Evolutionary conservation across 2,888 invertebrate genomes (phyloP).

Genomic region (Resseliella maxima): DNA sequence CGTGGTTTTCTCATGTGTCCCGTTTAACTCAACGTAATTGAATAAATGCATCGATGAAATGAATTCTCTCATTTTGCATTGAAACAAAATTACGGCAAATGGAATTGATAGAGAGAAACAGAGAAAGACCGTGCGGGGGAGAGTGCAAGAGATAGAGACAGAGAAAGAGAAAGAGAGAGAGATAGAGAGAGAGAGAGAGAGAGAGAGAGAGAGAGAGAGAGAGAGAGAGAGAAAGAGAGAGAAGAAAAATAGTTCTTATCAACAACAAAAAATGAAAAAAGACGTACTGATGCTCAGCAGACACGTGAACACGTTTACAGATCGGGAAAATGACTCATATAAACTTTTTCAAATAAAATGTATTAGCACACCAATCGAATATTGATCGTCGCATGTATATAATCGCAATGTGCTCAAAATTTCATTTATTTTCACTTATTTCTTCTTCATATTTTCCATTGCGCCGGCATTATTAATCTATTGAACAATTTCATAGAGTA

Average conservation of each 20-base stretch:
- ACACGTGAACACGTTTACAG: conserved; percentile 1
- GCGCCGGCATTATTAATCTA: neutral
- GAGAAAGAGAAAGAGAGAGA: neutral
- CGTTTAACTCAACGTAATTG: conserved; percentile 31
- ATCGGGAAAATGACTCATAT: conserved; percentile 39
- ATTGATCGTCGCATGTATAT: conserved; percentile 13
- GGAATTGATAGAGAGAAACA: too few species aligned
- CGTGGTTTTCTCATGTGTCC: conserved; percentile 43
- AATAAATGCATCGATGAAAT: neutral
- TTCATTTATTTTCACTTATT: neutral
- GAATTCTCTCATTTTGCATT: too few species aligned
- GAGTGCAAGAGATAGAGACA: too few species aligned
- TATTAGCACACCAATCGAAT: conserved; percentile 25
- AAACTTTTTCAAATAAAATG: neutral
- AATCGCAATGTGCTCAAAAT: neutral
- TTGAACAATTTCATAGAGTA: neutral
- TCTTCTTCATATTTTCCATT: too few species aligned
- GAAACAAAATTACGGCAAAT: too few species aligned
- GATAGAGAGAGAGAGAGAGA: neutral
- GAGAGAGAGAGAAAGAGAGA: neutral
- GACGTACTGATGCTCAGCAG: neutral
- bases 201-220: neutral
- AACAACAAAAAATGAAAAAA: neutral
- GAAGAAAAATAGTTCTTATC: neutral
- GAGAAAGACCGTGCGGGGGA: neutral